These are phyloP conservation scores for Ophraella communa DNA, from an alignment of 2,888 invertebrate genomes.

Conservation along the genomic window DNA sequence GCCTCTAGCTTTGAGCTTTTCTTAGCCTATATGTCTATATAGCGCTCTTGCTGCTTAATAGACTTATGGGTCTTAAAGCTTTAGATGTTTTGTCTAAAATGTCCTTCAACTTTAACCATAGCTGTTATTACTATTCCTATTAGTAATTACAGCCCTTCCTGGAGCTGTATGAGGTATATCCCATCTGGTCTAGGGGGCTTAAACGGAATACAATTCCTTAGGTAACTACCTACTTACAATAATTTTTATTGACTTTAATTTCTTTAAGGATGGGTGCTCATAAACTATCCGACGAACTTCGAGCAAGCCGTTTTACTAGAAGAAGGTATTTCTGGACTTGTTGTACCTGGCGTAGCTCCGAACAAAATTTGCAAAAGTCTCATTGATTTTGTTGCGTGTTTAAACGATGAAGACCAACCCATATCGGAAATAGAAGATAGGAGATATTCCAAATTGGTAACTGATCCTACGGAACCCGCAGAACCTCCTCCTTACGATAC, in stretches of 20 bases:
- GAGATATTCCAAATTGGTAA: constrained; percentile 63
- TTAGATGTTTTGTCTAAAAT: too few relatives aligned
- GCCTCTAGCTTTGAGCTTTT: too few relatives aligned
- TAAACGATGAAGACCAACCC: constrained; percentile 47
- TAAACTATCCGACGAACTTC: constrained; percentile 69
- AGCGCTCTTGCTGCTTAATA: too few relatives aligned
- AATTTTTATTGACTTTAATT: not conserved
- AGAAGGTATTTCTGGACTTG: constrained; percentile 64
- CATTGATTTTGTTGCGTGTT: constrained; percentile 40
- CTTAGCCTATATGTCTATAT: too few relatives aligned
- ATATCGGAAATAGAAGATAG: constrained; percentile 57
- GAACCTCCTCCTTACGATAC: constrained; percentile 60
- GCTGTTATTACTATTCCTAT: too few relatives aligned
- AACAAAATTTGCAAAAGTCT: constrained; percentile 35
- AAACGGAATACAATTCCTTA: too few relatives aligned
- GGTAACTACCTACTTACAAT: too few relatives aligned
- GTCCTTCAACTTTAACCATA: too few relatives aligned
- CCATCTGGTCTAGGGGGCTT: too few relatives aligned
- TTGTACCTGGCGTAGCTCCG: constrained; percentile 55
- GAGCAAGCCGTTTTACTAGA: constrained; percentile 68
- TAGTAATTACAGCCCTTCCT: too few relatives aligned
- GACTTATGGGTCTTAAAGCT: too few relatives aligned
- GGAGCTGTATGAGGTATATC: too few relatives aligned
- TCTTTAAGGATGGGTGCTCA: constrained; percentile 62
- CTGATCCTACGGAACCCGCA: constrained; percentile 58